These are phyloP conservation scores for Gallinago undulata DNA, from an alignment of 2,113 vertebrate species.

Conservation along the genomic window DNA sequence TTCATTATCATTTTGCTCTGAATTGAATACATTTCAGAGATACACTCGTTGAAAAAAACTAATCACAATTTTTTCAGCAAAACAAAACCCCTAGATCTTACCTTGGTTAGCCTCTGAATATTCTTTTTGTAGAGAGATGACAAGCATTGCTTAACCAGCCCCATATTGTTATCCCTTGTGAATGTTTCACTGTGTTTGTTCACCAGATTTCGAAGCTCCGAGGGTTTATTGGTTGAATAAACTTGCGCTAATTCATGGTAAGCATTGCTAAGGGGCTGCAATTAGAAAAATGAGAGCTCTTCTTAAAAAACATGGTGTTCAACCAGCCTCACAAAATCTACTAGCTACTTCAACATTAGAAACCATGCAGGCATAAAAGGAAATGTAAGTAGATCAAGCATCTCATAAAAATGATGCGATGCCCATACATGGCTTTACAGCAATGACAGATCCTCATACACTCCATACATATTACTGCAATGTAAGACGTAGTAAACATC, in stretches of 20 bases:
- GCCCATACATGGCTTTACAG: not conserved
- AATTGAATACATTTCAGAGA: not conserved
- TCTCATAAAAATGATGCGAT: not conserved
- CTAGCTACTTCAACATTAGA: not conserved
- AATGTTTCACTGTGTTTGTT: constrained; percentile 95
- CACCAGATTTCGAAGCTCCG: constrained; percentile 90
- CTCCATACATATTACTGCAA: not conserved
- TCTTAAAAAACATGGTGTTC: not conserved
- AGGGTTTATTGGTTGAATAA: constrained; percentile 95
- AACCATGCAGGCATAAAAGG: not conserved
- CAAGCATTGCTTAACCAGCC: constrained; percentile 96
- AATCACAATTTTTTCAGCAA: not conserved
- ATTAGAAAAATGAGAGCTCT: not conserved
- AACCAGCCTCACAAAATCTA: not conserved
- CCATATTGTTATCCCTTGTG: constrained; percentile 94
- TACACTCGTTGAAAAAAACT: not conserved
- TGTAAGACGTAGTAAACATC: not conserved
- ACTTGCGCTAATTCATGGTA: constrained; percentile 98
- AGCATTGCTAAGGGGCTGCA: constrained; percentile 95
- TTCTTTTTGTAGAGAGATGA: constrained; percentile 99
- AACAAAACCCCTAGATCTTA: constrained; percentile 34
- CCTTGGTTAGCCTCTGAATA: constrained; percentile 98
- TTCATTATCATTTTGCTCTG: not conserved
- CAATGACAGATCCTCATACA: not conserved
- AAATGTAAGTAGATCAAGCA: not conserved